phyloP scores from a whole-genome alignment of 2,113 vertebrate species.

The Lonchura striata region DNA sequence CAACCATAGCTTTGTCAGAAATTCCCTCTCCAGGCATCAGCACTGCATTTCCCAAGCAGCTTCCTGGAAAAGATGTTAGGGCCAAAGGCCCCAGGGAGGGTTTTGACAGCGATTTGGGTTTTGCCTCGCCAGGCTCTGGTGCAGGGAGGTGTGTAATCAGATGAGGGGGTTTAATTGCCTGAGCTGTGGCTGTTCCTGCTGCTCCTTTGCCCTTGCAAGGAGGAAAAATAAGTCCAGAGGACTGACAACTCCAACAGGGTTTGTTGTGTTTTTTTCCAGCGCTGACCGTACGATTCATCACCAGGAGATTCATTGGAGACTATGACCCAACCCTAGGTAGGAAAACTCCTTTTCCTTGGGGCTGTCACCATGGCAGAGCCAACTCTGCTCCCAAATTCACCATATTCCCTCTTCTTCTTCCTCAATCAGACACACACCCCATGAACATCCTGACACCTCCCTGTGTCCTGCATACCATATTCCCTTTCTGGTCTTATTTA shows the following conservation, averaged over 20 bases:
- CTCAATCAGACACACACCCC: not conserved
- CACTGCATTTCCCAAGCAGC: not conserved
- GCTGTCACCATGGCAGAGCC: not conserved
- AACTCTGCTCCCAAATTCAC: not conserved
- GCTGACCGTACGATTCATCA: conserved; percentile 78
- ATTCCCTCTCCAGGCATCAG: not conserved
- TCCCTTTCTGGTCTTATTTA: not conserved
- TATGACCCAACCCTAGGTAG: conserved; percentile 81
- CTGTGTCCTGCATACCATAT: not conserved
- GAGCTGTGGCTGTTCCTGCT: not conserved
- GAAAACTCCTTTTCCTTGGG: not conserved
- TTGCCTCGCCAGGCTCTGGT: not conserved
- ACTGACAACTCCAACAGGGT: not conserved
- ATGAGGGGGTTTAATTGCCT: not conserved
- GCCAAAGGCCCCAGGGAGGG: not conserved
- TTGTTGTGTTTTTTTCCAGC: conserved; percentile 37
- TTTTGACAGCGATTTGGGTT: not conserved
- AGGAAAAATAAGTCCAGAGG: not conserved
- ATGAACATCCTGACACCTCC: not conserved
- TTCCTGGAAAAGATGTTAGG: not conserved
- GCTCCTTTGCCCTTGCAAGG: not conserved
- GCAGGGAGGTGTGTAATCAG: not conserved
- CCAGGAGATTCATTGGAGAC: conserved; percentile 81
- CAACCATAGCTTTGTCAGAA: not conserved
- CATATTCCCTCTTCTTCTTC: not conserved